Base-by-base conservation (phyloP, 2,113 vertebrate genomes). In the Pomatorhinus ruficollis region DNA sequence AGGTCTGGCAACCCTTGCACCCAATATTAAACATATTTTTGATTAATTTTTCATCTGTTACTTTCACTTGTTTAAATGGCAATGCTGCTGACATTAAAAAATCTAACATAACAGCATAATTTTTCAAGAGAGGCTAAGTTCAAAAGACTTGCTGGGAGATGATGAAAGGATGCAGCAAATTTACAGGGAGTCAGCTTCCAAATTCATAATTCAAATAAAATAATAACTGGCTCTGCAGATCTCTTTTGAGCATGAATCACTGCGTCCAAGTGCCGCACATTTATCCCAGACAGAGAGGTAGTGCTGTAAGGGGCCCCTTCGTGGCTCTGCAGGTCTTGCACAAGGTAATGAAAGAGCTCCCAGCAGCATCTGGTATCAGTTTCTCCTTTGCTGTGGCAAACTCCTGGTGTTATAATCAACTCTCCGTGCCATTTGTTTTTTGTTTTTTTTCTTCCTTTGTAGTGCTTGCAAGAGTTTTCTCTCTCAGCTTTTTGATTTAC, bases 311-410 rank as follows among this genome's bases (percentile, higher is more conserved):
- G 77, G 95, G 94, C 91, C 96, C 93, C 84, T 96, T 78, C 23
- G 10, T 5, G 13, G 70, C 84, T 91, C 50, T 83, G 66, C 84
- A 94, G 93, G 91, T 96, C 85, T 78, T 85, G 59, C 33, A 57
- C 57, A 93, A 95, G 95, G 94, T 93, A 95, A 96, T 96, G 95
- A 96, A 96, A 93, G 77, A 60, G n/a, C 70, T 96, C 57, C 47
- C 82, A 91, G 87, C 87, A 96, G 95, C 95, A 97, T 96, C 95
- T 96, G 94, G 95, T 95, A 94, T 96, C 89, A 93, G 94, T 97
- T 96, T 95, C 93, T 95, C 54, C 79, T 94, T 80, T 82, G 82
- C 91, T 9, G 18, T 85, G 93, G 93, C 93, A 96, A 96, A 91
- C 89, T 95, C 78, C 91, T 96, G 87, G 95, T 90, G 89, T 93